Conservation (phyloP, 2,888 invertebrate genomes). For the Hoplodrina blanda region DNA sequence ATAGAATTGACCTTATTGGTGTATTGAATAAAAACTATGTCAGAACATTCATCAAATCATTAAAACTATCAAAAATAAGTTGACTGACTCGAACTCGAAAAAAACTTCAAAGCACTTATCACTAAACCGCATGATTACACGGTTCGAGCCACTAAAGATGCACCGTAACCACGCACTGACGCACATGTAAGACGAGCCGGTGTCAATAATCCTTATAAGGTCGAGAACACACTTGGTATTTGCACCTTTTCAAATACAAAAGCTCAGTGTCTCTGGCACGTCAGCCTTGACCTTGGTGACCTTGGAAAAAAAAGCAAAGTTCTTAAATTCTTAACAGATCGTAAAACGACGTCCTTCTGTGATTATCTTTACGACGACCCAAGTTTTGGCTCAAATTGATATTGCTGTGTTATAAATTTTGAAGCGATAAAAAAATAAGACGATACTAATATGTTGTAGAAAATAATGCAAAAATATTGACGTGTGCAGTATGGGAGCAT, state of each 20-base stretch:
- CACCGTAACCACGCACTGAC: not conserved
- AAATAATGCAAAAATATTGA: constrained; percentile 8
- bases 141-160: not conserved
- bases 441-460: constrained; percentile 17
- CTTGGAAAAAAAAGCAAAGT: constrained; percentile 45
- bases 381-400: constrained; percentile 30
- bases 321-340: constrained; percentile 58
- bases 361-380: constrained; percentile 57
- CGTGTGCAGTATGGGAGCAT: not conserved
- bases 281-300: constrained; percentile 45
- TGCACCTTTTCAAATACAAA: constrained; percentile 33
- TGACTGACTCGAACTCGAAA: not conserved
- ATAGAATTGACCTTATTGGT: too few species aligned
- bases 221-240: constrained; percentile 44
- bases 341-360: constrained; percentile 44
- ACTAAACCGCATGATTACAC: constrained; percentile 3
- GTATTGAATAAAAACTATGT: too few species aligned
- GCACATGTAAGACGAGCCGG: constrained; percentile 2
- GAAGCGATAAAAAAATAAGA: constrained; percentile 25
- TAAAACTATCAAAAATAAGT: not conserved
- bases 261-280: constrained; percentile 4
- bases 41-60: not conserved
- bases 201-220: constrained; percentile 50
- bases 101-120: not conserved
- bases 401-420: constrained; percentile 49